These are phyloP conservation scores for Melinopterus prodromus DNA, from an alignment of 2,888 invertebrate genomes.

Conservation along the genomic window DNA sequence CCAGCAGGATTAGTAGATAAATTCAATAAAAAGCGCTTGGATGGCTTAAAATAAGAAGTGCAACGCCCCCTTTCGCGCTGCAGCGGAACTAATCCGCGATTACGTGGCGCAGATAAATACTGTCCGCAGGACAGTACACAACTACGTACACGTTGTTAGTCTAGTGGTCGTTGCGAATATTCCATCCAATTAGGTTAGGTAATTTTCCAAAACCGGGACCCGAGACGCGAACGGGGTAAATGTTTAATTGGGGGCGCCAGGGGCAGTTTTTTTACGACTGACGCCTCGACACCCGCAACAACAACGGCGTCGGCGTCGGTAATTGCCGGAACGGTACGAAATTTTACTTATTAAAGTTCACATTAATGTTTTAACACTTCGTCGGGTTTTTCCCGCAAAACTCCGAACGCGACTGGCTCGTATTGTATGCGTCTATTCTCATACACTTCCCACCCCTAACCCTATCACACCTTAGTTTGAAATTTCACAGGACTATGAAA, in stretches of 20 bases:
- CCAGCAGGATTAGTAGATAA: neutral
- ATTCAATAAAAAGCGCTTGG: neutral
- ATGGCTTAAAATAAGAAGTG: neutral
- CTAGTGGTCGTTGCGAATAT: neutral
- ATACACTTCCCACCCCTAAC: too few species aligned
- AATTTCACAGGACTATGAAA: too few species aligned
- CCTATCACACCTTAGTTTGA: too few species aligned
- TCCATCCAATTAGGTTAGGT: slow-evolving; percentile 4
- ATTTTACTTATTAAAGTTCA: slow-evolving; percentile 43
- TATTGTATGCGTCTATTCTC: neutral
- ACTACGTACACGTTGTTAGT: neutral
- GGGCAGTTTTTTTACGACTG: neutral
- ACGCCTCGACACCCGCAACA: neutral
- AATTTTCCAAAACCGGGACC: neutral
- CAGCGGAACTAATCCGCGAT: neutral
- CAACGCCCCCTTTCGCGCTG: neutral
- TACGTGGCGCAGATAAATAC: neutral
- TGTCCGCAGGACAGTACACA: neutral
- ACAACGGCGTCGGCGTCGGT: slow-evolving; percentile 8
- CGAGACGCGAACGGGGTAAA: slow-evolving; percentile 17
- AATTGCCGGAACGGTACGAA: slow-evolving; percentile 39
- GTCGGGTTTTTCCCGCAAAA: slow-evolving; percentile 21
- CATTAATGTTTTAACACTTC: slow-evolving; percentile 41
- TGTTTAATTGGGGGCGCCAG: slow-evolving; percentile 25
- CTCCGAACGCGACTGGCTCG: neutral